Conservation (phyloP, 2,113 vertebrate genomes). For the Ageneiosus marmoratus region DNA sequence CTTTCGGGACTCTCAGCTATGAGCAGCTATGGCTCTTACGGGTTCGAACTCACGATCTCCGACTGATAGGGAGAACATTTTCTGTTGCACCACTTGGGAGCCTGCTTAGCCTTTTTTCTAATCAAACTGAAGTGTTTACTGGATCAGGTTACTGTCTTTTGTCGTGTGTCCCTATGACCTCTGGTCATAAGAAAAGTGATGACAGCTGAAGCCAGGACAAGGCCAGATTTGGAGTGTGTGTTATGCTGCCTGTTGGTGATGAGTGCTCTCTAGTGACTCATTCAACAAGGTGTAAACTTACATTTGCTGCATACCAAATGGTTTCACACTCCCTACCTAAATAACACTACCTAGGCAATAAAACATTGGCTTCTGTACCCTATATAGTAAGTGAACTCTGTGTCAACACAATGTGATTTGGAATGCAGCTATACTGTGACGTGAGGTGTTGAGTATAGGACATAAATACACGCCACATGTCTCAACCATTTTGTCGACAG, state of each 20-base stretch:
- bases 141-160: neutral
- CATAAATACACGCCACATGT: neutral
- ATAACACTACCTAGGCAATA: neutral
- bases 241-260: neutral
- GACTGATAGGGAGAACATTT: too few relatives aligned
- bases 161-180: neutral
- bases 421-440: too few relatives aligned
- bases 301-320: neutral
- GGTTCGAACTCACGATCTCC: too few relatives aligned
- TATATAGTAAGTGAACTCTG: neutral
- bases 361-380: neutral
- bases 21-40: too few relatives aligned
- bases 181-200: conserved; percentile 44
- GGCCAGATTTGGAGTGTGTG: neutral
- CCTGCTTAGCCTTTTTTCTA: neutral
- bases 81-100: too few relatives aligned
- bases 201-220: conserved; percentile 57
- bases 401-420: neutral
- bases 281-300: neutral
- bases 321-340: neutral
- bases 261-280: neutral
- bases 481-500: neutral
- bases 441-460: neutral
- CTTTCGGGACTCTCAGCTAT: too few relatives aligned
- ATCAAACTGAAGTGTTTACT: neutral